Base-by-base conservation (phyloP, 2,113 vertebrate species). In the Mugil cephalus region DNA sequence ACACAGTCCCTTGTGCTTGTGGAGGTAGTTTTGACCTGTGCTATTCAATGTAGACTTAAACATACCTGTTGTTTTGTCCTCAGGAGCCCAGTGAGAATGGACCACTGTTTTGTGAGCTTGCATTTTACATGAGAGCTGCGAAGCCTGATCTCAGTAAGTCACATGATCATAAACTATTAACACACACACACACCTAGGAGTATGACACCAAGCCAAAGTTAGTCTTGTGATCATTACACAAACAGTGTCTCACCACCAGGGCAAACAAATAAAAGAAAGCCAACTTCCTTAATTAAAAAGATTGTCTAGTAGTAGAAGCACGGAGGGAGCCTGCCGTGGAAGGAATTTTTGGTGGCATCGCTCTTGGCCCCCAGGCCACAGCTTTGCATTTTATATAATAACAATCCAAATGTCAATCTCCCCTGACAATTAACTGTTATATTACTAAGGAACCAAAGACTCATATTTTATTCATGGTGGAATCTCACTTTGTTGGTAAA, bases 51-150 rank as follows among this genome's bases (percentile, higher is more conserved):
- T 7, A 48, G 24, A 69, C 35, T 36, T 60, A 51, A 15, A 13
- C 9, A 15, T 40, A 4, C 3, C 9, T 54, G 3, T 54, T 30
- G 3, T 60, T 69, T 19, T 47, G 15, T 52, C 67, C 91, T 67
- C 82, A 99, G 98, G 98, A 99, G 79, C 98, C 98, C 58, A 97
- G 94, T 87, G 95, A 97, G 15, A 99, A 98, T 35, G 98, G 98
- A 87, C 98, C 98, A 46, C 95, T 99, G 51, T 99, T 99, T 90
- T 97, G 95, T 50, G 98, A 99, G 90, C 93, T 98, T 77, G 97
- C 96, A 91, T 98, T 99, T 87, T 99, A 99, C 95, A 97, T 96
- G 94, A 88, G 97, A 94, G 96, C 97, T 82, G 97, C 97, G 67
- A 98, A 98, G 74, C 95, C 97, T 61, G 96, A 98, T 58, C 93